Base-by-base conservation (phyloP, 2,888 invertebrate species). In the Eilema caniola region DNA sequence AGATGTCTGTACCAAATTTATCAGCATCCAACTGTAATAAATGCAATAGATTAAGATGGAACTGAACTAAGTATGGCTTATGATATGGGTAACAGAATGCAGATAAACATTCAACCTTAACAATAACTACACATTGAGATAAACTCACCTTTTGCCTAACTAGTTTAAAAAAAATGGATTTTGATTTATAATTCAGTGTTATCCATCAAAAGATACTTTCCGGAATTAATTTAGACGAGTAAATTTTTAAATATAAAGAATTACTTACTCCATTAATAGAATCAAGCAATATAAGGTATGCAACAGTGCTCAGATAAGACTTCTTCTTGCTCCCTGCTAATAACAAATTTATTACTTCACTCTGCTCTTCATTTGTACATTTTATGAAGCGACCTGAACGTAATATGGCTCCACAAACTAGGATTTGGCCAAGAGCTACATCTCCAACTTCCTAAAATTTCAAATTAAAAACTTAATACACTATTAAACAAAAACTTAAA, bases 381-480 rank as follows among this genome's bases (percentile, higher is more conserved):
- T 93, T 93, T 2, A 91, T 78, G 80, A 97, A 95, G 66, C 96
- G 90, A 25, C 96, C 96, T 0, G 97, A 97, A 66, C 97, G 95
- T 73, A 98, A 95, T 47, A 97, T 85, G 4, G 97, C 97, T 28
- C 97, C 97, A 85, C 97, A 97, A 1, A 96, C 95, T 80, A 98
- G 92, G 74, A 98, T 96, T 85, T 97, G 96, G 0, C 98, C 98
- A 28, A 96, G 96, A 47, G 96, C 96, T 64, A 97, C 96, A 92
- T 98, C 97, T 56, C 97, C 97, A 83, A 96, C 96, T 95, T 98
- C 98, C 97, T 98, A 81, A 60, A 75, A 80, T n/a, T 47, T 37
- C 24, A 72, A 33, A 25, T 56, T 16, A 37, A 25, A 12, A 12
- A 59, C n/a, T 53, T n/a, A 53, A n/a, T n/a, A 53, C 0, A 47